phyloP scores from a whole-genome alignment of 2,888 invertebrate genomes.

The Tetropium fuscum region DNA sequence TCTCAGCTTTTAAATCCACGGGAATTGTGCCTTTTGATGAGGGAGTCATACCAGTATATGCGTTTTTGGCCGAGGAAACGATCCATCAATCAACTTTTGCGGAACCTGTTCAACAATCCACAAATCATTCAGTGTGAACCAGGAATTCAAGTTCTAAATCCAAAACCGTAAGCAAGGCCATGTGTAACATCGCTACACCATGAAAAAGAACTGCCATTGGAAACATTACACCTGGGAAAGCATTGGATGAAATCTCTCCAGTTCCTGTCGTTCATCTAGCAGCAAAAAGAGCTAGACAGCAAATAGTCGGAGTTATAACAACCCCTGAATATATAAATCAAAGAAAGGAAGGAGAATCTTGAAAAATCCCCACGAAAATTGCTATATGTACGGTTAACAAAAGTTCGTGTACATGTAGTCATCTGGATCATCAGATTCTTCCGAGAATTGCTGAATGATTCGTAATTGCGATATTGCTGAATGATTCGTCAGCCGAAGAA shows the following conservation, averaged over 20 bases:
- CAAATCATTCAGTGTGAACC: neutral
- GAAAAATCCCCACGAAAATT: neutral
- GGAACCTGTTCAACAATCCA: neutral
- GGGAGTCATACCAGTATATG: neutral
- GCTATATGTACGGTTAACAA: too few relatives aligned
- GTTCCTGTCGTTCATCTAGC: neutral
- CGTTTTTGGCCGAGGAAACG: neutral
- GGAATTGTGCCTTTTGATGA: neutral
- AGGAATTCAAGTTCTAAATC: neutral
- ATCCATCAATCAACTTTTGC: neutral
- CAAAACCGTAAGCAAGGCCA: too few relatives aligned
- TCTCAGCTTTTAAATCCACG: neutral
- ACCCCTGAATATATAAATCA: neutral
- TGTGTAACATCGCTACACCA: too few relatives aligned
- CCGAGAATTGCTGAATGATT: too few relatives aligned
- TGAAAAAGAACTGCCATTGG: neutral
- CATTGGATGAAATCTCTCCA: neutral
- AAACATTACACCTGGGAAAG: neutral
- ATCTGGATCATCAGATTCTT: too few relatives aligned
- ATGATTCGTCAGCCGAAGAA: neutral
- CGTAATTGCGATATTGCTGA: too few relatives aligned
- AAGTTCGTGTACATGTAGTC: too few relatives aligned
- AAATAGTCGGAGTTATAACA: neutral
- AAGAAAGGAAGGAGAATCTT: neutral
- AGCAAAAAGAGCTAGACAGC: neutral